Evolutionary conservation across 2,113 vertebrate genomes (phyloP), one percentile per base, ranked within the genome.

Genomic region (Siniperca knerii): DNA sequence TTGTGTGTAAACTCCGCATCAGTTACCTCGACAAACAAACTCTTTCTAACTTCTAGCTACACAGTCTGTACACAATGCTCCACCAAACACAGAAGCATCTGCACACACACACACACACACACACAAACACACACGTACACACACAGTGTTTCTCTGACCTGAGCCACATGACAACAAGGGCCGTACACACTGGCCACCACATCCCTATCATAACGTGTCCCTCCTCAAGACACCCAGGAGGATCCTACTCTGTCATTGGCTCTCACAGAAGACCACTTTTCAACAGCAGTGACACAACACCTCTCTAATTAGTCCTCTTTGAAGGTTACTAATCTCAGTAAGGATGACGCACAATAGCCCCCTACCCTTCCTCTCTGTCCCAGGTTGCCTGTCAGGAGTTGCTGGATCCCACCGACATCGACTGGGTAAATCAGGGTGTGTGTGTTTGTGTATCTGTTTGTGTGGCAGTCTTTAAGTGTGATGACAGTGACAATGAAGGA

Each of bases 251-350:
- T 90, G 79, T 92, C 86, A 92, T 91, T 91, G 92, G 89, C 81
- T 87, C 88, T 67, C 29, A 25, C 73, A 58, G 66, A 9, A 21
- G 44, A 87, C 84, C 75, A 61, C 84, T 90, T 88, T 90, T 94
- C 86, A 88, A 76, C 86, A 79, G 81, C 85, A 77, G 75, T 40
- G 57, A 77, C 83, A 89, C 79, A 76, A 91, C 81, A 85, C 81
- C 84, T 87, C 91, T 94, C 70, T 93, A 95, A 95, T 95, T 94
- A 93, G 83, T 25, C 69, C 66, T 44, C 88, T 91, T 90, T 72
- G 74, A 90, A 90, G 86, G 91, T 84, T 84, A 93, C 77, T 88
- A 86, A 93, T 94, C 90, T 89, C 79, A 29, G 84, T 62, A 79
- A 91, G 87, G 85, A 87, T 15, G 81, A 84, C 60, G 84, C 61